Evolutionary conservation across 2,113 vertebrate species (phyloP).

Genomic region (Poecilia latipinna): DNA sequence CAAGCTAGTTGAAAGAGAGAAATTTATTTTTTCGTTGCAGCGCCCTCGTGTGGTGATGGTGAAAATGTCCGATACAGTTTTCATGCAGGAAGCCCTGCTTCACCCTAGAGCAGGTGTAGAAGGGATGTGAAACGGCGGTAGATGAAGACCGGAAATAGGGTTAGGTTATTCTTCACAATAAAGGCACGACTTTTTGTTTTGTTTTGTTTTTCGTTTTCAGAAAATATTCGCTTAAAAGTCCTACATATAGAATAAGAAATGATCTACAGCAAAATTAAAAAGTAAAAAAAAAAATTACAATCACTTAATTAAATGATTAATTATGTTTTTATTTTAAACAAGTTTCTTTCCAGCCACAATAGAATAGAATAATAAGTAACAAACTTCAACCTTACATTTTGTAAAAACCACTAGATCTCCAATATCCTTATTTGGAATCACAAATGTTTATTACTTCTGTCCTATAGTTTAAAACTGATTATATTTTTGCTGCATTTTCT

Average conservation of each 20-base stretch:
- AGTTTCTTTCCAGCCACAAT: no score
- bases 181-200: not conserved
- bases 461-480: no score
- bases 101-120: slow-evolving; percentile 34
- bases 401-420: no score
- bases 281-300: not conserved
- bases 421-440: no score
- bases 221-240: no score
- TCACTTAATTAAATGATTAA: not conserved
- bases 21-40: slow-evolving; percentile 3
- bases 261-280: not conserved
- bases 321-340: not conserved
- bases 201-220: no score
- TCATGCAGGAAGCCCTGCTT: not conserved
- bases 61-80: not conserved
- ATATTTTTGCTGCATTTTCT: no score
- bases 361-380: not conserved
- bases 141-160: slow-evolving; percentile 26
- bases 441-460: no score
- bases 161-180: slow-evolving; percentile 28
- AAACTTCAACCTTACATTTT: not conserved
- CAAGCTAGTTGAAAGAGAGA: not conserved
- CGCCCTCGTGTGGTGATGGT: slow-evolving; percentile 10
- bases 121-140: not conserved
- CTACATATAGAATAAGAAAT: not conserved